Percentiles rank a stretch among this genome's conserved stretches.
phyloP scores from a whole-genome alignment of 2,797 vertebrate genomes.

The Sebastes steindachneri region DNA sequence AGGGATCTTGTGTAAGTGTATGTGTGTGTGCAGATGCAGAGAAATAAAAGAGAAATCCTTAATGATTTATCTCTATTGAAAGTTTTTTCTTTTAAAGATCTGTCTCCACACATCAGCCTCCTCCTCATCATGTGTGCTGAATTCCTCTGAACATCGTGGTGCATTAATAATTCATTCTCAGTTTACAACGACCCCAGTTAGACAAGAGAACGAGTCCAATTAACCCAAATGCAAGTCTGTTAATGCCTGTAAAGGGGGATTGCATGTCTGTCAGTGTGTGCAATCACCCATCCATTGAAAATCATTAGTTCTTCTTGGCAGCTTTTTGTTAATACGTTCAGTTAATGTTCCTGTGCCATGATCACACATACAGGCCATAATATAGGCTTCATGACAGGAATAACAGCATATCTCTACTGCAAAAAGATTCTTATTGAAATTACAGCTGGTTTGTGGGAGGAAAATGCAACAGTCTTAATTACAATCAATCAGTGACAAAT shows the following conservation, averaged over 20 bases:
- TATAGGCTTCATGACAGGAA: background rate
- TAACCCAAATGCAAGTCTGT: constrained; percentile 30
- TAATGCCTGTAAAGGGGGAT: background rate
- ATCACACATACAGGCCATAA: background rate
- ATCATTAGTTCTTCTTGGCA: constrained; percentile 2
- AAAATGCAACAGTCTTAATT: constrained; percentile 2
- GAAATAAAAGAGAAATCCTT: background rate
- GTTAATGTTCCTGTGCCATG: background rate
- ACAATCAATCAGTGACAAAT: constrained; percentile 19
- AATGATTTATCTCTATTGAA: constrained; percentile 27
- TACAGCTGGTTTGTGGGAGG: background rate
- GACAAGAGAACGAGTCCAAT: constrained; percentile 26
- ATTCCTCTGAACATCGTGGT: constrained; percentile 29
- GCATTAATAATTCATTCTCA: constrained; percentile 46
- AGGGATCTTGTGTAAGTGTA: background rate
- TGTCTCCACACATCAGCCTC: constrained; percentile 25
- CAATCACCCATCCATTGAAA: constrained; percentile 15
- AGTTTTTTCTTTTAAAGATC: constrained; percentile 27
- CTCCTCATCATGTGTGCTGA: background rate
- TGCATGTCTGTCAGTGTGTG: constrained; percentile 22
- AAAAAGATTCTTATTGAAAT: background rate
- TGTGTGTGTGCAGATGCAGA: background rate
- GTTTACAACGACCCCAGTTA: constrained; percentile 15
- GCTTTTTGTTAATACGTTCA: constrained; percentile 15
- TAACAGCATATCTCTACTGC: background rate